phyloP scores from a whole-genome alignment of 2,113 vertebrate species.

The Eptesicus fuscus region DNA sequence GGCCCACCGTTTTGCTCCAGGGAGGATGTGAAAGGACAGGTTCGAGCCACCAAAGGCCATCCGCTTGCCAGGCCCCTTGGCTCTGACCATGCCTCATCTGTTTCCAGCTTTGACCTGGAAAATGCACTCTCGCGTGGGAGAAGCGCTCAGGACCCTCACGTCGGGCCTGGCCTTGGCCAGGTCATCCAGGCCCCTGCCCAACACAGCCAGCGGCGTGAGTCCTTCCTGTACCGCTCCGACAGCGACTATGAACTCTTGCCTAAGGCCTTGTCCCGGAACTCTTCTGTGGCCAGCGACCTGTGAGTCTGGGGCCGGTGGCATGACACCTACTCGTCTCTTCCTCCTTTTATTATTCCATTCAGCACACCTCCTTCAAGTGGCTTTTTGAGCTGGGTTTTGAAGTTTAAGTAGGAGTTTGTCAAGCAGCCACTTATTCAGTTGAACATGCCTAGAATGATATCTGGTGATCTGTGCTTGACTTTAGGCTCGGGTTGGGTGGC shows the following conservation, averaged over 20 bases:
- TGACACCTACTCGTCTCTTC: neutral
- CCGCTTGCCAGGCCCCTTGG: accelerated
- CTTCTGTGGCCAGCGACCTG: slow-evolving; percentile 92
- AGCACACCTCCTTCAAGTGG: neutral
- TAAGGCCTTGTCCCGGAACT: slow-evolving; percentile 90
- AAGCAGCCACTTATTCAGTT: neutral
- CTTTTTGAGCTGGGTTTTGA: neutral
- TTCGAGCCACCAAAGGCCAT: neutral
- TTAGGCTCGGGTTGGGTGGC: neutral
- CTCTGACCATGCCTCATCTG: slow-evolving; percentile 12
- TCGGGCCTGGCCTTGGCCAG: slow-evolving; percentile 85
- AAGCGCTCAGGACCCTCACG: slow-evolving; percentile 85
- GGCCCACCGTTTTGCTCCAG: neutral
- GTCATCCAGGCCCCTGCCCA: slow-evolving; percentile 85
- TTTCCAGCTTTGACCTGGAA: slow-evolving; percentile 91
- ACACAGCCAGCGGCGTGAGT: slow-evolving; percentile 91
- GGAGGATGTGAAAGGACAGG: neutral
- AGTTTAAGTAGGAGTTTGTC: slow-evolving; percentile 36
- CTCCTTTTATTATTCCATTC: neutral
- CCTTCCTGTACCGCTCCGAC: slow-evolving; percentile 95
- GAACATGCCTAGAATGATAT: neutral
- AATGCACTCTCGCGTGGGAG: slow-evolving; percentile 88
- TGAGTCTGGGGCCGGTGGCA: slow-evolving; percentile 78
- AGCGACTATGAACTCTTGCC: slow-evolving; percentile 94
- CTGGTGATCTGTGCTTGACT: neutral